Percentiles rank a stretch among this genome's conserved stretches.
phyloP scores from a whole-genome alignment of 2,888 invertebrate genomes.

The Julus scanicus region DNA sequence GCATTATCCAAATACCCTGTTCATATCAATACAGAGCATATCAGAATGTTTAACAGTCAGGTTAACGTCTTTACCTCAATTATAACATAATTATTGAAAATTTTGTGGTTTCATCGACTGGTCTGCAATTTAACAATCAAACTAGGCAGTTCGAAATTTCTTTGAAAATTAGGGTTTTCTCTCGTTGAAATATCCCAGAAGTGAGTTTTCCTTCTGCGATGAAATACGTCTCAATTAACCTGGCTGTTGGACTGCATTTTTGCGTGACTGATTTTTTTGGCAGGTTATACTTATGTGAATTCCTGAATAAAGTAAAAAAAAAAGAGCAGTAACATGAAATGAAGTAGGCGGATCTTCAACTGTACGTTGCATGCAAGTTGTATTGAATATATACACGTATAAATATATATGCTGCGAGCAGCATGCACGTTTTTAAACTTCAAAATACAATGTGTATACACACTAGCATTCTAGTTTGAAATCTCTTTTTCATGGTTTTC shows the following conservation, averaged over 20 bases:
- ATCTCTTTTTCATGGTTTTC: neutral
- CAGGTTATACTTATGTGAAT: conserved; percentile 24
- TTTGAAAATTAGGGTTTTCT: neutral
- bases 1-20: no score
- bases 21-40: no score
- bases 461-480: neutral
- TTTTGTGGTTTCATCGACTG: conserved; percentile 16
- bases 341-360: conserved; percentile 4
- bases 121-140: conserved; percentile 3
- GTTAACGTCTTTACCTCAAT: no score
- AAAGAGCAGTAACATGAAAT: neutral
- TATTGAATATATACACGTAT: neutral
- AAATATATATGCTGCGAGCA: neutral
- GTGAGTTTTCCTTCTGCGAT: neutral
- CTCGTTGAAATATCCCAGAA: neutral
- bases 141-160: neutral
- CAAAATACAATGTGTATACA: neutral
- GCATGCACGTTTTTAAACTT: neutral
- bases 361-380: neutral
- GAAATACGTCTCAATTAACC: conserved; percentile 42
- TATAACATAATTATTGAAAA: neutral
- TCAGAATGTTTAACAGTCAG: neutral
- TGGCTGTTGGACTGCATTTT: conserved; percentile 10
- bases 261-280: conserved; percentile 4
- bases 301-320: neutral